Conservation (phyloP, 35 echinoderm and acorn worm species). For the Lytechinus pictus region DNA sequence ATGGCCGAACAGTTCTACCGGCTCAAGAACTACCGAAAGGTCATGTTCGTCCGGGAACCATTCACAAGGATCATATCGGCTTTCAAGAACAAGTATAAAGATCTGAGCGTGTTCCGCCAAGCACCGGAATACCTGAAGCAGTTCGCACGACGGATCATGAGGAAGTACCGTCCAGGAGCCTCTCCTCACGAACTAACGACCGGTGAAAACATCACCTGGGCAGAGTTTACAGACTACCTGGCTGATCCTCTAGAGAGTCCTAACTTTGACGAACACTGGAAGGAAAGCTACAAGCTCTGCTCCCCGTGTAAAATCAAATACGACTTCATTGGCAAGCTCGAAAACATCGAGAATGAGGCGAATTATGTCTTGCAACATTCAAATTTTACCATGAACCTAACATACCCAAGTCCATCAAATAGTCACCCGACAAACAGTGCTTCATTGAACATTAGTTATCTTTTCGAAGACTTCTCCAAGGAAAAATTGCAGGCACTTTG, state of each 20-base stretch:
- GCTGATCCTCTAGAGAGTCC: background rate
- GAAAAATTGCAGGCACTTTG: constrained; percentile 70
- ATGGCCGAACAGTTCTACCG: background rate
- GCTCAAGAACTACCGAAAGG: constrained; percentile 38
- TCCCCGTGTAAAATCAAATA: constrained; percentile 60
- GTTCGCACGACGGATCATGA: constrained; percentile 49
- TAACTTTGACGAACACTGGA: constrained; percentile 57
- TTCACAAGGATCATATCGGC: constrained; percentile 59
- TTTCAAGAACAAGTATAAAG: constrained; percentile 56
- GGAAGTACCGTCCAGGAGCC: constrained; percentile 58
- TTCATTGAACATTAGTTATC: constrained; percentile 50
- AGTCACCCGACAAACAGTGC: constrained; percentile 47
- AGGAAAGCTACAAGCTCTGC: constrained; percentile 55
- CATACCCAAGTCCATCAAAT: constrained; percentile 37
- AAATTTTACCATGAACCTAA: background rate
- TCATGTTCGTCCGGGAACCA: constrained; percentile 65
- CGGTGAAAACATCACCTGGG: constrained; percentile 57
- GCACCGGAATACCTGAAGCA: constrained; percentile 23
- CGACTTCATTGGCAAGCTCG: constrained; percentile 61
- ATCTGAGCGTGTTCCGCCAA: background rate
- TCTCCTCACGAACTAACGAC: constrained; percentile 5
- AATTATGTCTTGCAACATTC: constrained; percentile 43
- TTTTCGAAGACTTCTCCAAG: constrained; percentile 64
- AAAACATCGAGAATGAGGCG: constrained; percentile 53
- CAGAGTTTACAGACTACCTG: constrained; percentile 59